Base-by-base conservation (phyloP, 2,113 vertebrate species). In the Saccopteryx bilineata region DNA sequence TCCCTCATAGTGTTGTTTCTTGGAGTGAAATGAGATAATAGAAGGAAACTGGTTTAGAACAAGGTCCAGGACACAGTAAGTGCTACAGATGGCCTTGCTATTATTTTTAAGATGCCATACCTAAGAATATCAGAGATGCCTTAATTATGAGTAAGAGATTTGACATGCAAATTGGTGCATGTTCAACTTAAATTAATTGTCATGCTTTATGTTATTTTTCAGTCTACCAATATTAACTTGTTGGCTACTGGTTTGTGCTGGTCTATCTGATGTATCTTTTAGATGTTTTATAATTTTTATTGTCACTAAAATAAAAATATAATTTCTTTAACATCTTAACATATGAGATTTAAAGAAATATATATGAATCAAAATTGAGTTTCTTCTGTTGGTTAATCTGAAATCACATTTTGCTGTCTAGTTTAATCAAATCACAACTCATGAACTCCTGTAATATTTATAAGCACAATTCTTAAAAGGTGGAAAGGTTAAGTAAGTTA, bases 381-480 rank as follows among this genome's bases (percentile, higher is more conserved):
- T 65, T 31, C 54, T 90, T 90, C 61, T 2, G 78, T 9, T 5
- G 33, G 58, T 80, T 91, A 85, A 92, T 90, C 86, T 90, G n/a
- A 90, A 76, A 81, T 80, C 26, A 48, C 15, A 69, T 81, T 81
- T 75, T 80, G 4, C 33, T 63, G 1, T 81, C 58, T 81, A 74
- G 31, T 81, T 90, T 90, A 86, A 95, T 82, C 28, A 95, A 75
- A 90, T 80, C 52, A 68, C 28, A 65, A 46, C 18, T 96, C 65
- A 52, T 39, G 31, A 87, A 69, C 11, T 63, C 46, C 63, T 87
- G 10, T 58, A 23, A 61, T 52, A 14, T 75, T 93, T 76, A 75
- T 69, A 81, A 72, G 66, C 60, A 11, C 58, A 66, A 75, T 52
- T 75, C 66, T 92, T 84, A 66, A 78, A 79, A 65, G 21, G 17